phyloP scores from a whole-genome alignment of 2,888 invertebrate genomes.

The Papilio demoleus region DNA sequence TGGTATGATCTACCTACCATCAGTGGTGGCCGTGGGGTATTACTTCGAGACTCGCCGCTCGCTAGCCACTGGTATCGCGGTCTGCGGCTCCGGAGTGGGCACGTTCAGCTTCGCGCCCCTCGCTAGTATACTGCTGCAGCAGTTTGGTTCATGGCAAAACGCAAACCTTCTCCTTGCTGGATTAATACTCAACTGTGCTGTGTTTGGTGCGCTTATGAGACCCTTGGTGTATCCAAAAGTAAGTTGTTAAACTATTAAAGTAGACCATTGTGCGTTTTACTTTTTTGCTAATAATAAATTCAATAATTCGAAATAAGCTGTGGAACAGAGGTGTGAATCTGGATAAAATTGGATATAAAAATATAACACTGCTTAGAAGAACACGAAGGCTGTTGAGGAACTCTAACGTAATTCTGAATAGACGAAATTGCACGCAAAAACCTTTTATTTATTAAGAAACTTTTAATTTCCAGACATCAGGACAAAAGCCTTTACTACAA shows the following conservation, averaged over 20 bases:
- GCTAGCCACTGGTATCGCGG: constrained; percentile 96
- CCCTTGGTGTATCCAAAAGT: constrained; percentile 90
- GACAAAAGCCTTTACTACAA: constrained; percentile 92
- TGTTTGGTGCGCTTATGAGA: constrained; percentile 93
- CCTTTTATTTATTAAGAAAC: background rate
- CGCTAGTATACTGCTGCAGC: constrained; percentile 89
- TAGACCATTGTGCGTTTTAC: too few species aligned
- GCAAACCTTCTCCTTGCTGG: constrained; percentile 96
- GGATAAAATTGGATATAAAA: too few species aligned
- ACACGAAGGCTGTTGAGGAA: too few species aligned
- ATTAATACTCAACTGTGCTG: constrained; percentile 94
- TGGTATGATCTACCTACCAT: constrained; percentile 97
- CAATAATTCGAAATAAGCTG: too few species aligned
- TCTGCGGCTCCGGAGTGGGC: constrained; percentile 96
- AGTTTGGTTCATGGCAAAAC: constrained; percentile 93
- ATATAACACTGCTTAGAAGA: too few species aligned
- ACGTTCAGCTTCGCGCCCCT: constrained; percentile 98
- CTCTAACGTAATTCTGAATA: too few species aligned
- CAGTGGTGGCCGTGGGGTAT: constrained; percentile 98
- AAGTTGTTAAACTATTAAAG: constrained; percentile 12
- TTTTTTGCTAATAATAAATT: background rate
- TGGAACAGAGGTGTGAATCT: too few species aligned
- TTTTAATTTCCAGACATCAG: constrained; percentile 72
- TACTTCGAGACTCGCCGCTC: constrained; percentile 98
- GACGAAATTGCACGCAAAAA: too few species aligned